A percentile compares a stretch with the other conserved stretches of the same genome.
phyloP scores from a whole-genome alignment of 2,113 vertebrate genomes.

The Catagonus wagneri region DNA sequence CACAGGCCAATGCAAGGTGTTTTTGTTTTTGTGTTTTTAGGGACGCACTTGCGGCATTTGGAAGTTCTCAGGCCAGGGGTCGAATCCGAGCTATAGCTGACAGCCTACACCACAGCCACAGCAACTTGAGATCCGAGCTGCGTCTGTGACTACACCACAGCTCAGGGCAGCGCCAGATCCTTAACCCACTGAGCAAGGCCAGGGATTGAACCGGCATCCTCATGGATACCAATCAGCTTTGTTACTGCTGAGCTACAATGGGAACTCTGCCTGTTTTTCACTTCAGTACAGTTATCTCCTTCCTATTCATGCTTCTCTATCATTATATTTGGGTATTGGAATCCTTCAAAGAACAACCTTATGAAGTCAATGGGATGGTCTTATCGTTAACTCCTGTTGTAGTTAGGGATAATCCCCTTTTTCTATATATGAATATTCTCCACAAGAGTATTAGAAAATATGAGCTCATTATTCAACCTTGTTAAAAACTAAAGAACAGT shows the following conservation, averaged over 20 bases:
- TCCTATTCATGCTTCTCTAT: not conserved
- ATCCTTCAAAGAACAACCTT: not conserved
- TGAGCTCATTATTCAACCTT: slow-evolving; percentile 10
- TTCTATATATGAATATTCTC: not conserved
- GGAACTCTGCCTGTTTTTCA: not conserved
- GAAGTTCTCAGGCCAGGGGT: too few species aligned
- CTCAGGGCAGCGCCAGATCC: too few species aligned
- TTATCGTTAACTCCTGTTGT: not conserved
- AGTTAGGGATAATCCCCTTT: not conserved
- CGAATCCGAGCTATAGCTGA: too few species aligned
- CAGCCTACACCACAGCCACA: too few species aligned
- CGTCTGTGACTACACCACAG: too few species aligned
- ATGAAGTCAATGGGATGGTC: not conserved
- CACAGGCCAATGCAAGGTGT: not conserved
- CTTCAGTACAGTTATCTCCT: not conserved
- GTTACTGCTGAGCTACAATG: too few species aligned
- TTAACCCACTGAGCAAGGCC: too few species aligned
- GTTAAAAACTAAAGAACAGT: slow-evolving; percentile 48
- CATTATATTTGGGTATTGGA: not conserved
- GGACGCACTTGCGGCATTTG: too few species aligned
- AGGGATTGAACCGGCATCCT: too few species aligned
- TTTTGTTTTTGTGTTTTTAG: too few species aligned
- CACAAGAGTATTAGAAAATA: slow-evolving; percentile 25
- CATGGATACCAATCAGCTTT: too few species aligned
- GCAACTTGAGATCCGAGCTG: too few species aligned